Evolutionary conservation across 2,113 vertebrate species (phyloP), one percentile per base, ranked within the genome.

Genomic region (Myotis lucifugus): DNA sequence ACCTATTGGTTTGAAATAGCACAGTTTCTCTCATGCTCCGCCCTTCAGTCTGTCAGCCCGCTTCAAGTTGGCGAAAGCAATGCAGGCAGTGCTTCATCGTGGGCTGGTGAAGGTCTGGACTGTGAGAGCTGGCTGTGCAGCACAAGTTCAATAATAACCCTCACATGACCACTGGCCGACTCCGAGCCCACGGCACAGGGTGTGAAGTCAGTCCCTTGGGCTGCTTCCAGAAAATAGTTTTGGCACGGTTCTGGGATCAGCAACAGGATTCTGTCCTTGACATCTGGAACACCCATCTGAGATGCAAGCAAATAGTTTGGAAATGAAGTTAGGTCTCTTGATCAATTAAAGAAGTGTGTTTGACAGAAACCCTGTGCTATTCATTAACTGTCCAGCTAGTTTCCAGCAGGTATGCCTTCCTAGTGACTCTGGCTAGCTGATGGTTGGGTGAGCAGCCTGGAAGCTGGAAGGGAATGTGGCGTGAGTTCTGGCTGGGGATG

Each of bases 201-300:
- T 88, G 95, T 97, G 97, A 98, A 97, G 95, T 97, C 97, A 97
- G 87, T 19, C 83, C 10, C 48, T 76, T 96, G 97, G 98, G 96
- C 88, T 2, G 34, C 6, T 95, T 95, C 97, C 98, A 98, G 79
- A 3, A 64, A 94, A 66, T 92, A 52, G 46, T 98, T 96, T 91
- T 98, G 98, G 97, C 97, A 84, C 0, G 0, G 8, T 95, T 97
- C 96, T 97, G 97, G 54, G 87, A 96, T 96, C 96, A 97, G 96
- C 93, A 92, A 91, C 42, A 94, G 87, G 74, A 54, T 42, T 72
- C 64, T 97, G 93, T 96, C 95, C 97, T 90, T 97, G 95, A 98
- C 98, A 98, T 98, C 97, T 98, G 97, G 97, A 97, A 96, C 91
- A 98, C 95, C 96, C 96, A 90, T 96, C 93, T 79, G 91, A 98